phyloP scores from a whole-genome alignment of 2,797 vertebrate genomes.

The Poecilia velifera region DNA sequence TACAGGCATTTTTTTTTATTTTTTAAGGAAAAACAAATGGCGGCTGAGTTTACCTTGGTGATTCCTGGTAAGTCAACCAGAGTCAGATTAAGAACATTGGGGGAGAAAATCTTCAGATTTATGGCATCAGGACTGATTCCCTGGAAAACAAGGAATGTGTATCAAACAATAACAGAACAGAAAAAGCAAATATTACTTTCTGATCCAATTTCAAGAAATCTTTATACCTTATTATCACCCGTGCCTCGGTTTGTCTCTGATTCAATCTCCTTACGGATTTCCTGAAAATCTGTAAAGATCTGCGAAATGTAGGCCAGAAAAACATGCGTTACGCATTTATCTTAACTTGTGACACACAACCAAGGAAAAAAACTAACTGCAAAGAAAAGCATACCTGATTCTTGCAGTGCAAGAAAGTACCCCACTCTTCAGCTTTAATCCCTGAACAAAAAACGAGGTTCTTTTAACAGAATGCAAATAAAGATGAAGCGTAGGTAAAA shows the following conservation, averaged over 20 bases:
- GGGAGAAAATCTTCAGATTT: slow-evolving; percentile 86
- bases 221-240: slow-evolving; percentile 82
- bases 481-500: slow-evolving; percentile 1
- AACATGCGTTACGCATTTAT: slow-evolving; percentile 5
- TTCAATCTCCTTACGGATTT: slow-evolving; percentile 83
- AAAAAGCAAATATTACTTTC: slow-evolving; percentile 18
- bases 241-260: slow-evolving; percentile 81
- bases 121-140: slow-evolving; percentile 85
- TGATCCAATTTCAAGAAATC: not conserved
- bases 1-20: too few relatives aligned
- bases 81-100: slow-evolving; percentile 85
- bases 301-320: slow-evolving; percentile 48
- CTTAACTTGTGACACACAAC: not conserved
- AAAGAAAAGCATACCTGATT: slow-evolving; percentile 77
- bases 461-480: not conserved
- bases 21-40: not conserved
- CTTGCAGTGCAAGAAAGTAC: slow-evolving; percentile 85
- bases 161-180: not conserved
- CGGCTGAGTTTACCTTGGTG: slow-evolving; percentile 79
- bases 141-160: slow-evolving; percentile 50
- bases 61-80: slow-evolving; percentile 88
- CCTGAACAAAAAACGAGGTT: slow-evolving; percentile 57
- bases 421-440: slow-evolving; percentile 87
- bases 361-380: not conserved
- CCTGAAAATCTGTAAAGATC: slow-evolving; percentile 83